Percentiles rank a stretch among this genome's conserved stretches.
Conservation (phyloP, 2,888 invertebrate species). For the Brenthis daphne region DNA sequence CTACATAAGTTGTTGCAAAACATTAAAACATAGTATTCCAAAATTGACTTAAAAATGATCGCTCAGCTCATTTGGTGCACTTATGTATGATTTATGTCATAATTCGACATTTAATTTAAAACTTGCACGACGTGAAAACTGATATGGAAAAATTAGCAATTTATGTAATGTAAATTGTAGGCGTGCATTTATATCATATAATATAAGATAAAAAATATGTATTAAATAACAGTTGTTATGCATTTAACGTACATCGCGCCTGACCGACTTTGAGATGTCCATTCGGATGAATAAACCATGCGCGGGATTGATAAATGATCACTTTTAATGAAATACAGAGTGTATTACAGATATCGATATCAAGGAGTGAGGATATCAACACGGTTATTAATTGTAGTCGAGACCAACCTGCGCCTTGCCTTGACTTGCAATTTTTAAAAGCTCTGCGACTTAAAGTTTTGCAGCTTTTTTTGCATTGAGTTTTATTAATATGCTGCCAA, state of each 20-base stretch:
- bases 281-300: conserved; percentile 15
- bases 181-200: too few relatives aligned
- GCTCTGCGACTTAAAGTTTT: not conserved
- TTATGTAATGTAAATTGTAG: too few relatives aligned
- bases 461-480: too few relatives aligned
- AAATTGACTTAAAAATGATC: too few relatives aligned
- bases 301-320: conserved; percentile 15
- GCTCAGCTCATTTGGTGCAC: too few relatives aligned
- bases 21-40: too few relatives aligned
- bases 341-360: not conserved
- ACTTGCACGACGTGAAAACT: too few relatives aligned
- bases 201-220: not conserved
- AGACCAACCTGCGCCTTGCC: conserved; percentile 4
- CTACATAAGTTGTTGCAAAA: too few relatives aligned
- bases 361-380: conserved; percentile 3
- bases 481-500: too few relatives aligned
- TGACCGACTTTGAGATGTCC: conserved; percentile 19
- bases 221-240: not conserved
- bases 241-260: not conserved
- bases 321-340: conserved; percentile 8
- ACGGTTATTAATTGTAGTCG: conserved; percentile 13
- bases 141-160: too few relatives aligned
- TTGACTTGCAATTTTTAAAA: conserved; percentile 1
- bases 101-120: too few relatives aligned
- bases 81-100: too few relatives aligned